Percentiles rank a stretch among this genome's conserved stretches.
These are phyloP conservation scores for Iguana delicatissima DNA, from an alignment of 2,797 vertebrate genomes.

Conservation along the genomic window DNA sequence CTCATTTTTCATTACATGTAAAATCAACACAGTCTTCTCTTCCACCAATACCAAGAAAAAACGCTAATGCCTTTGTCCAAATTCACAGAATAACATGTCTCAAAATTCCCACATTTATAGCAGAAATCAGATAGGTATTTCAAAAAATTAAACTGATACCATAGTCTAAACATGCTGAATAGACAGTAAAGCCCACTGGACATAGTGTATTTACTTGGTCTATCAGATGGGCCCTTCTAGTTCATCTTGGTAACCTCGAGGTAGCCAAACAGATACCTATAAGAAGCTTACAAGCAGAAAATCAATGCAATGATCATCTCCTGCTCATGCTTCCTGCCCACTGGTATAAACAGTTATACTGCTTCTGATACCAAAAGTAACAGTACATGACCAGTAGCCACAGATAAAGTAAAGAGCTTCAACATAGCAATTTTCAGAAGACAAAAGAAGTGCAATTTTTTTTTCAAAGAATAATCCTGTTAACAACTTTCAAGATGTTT, in stretches of 20 bases:
- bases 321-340: neutral
- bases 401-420: neutral
- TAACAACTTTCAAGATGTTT: neutral
- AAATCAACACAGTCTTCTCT: slow-evolving; percentile 6
- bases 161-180: neutral
- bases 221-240: no score
- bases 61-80: neutral
- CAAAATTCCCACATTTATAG: neutral
- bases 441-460: neutral
- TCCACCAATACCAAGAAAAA: neutral
- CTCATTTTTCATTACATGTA: neutral
- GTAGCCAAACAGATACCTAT: no score
- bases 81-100: neutral
- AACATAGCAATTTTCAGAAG: neutral
- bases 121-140: neutral
- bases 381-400: neutral
- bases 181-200: neutral
- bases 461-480: neutral
- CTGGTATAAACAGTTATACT: neutral
- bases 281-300: no score
- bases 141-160: neutral
- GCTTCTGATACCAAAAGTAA: neutral
- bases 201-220: neutral
- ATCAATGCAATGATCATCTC: no score
- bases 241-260: no score